phyloP scores from a whole-genome alignment of 2,113 vertebrate species.

The Dicrurus megarhynchus region DNA sequence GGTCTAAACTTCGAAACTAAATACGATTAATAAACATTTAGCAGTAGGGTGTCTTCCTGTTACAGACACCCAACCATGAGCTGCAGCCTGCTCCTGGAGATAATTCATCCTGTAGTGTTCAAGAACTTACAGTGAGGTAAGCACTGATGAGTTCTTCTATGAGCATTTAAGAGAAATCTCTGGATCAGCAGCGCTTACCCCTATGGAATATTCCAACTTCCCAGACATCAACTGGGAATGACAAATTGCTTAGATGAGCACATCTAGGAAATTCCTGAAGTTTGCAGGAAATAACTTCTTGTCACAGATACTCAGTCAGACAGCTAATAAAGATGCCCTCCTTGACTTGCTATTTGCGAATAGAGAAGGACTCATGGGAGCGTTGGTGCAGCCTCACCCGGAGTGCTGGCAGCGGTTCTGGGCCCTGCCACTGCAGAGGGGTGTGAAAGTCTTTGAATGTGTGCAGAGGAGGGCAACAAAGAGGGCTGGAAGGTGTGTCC shows the following conservation, averaged over 20 bases:
- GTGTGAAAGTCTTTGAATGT: not conserved
- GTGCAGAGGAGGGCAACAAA: not conserved
- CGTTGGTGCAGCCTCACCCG: rapidly evolving
- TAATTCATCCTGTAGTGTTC: not conserved
- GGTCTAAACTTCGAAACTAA: not conserved
- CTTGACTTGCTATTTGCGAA: not conserved
- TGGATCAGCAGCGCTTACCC: not conserved
- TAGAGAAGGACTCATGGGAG: not conserved
- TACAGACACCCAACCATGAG: not conserved
- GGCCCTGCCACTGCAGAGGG: not conserved
- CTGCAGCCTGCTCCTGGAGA: not conserved
- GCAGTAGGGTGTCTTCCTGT: not conserved
- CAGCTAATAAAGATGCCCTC: not conserved
- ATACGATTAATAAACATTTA: not conserved
- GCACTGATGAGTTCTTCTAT: not conserved
- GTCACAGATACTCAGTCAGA: not conserved
- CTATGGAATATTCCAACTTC: not conserved
- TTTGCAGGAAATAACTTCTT: not conserved
- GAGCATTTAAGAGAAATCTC: not conserved
- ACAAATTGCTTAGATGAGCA: not conserved
- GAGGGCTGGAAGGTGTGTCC: not conserved
- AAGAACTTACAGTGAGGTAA: not conserved
- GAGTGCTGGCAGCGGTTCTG: not conserved
- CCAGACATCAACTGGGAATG: not conserved
- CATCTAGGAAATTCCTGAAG: not conserved